Evolutionary conservation across 2,888 invertebrate genomes (phyloP).

Genomic region (Ganaspis brasiliensis): DNA sequence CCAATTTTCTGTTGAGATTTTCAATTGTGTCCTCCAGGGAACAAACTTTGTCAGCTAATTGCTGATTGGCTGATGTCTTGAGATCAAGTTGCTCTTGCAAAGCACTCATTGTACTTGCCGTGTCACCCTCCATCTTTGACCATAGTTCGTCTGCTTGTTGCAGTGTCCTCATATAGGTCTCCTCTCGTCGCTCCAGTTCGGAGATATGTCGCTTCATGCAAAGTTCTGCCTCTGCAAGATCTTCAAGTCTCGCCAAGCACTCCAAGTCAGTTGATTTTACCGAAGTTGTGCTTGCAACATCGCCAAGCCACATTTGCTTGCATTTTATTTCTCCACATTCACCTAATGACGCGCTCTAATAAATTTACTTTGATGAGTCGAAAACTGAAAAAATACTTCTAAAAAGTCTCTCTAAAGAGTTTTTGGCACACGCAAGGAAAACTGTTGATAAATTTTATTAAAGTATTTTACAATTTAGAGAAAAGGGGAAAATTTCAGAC

Average conservation of each 20-base stretch:
- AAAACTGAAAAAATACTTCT: not conserved
- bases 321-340: slow-evolving; percentile 67
- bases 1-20: slow-evolving; percentile 83
- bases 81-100: slow-evolving; percentile 82
- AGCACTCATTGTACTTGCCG: slow-evolving; percentile 79
- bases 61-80: slow-evolving; percentile 82
- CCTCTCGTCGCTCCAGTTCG: slow-evolving; percentile 85
- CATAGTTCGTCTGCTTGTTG: slow-evolving; percentile 86
- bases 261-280: slow-evolving; percentile 76
- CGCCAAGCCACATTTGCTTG: slow-evolving; percentile 59
- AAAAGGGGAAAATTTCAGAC: too few relatives aligned
- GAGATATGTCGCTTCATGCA: slow-evolving; percentile 84
- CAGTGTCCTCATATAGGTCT: slow-evolving; percentile 87
- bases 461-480: too few relatives aligned
- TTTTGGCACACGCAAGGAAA: too few relatives aligned
- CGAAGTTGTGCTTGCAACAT: slow-evolving; percentile 67
- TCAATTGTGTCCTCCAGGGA: slow-evolving; percentile 81
- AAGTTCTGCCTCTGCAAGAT: slow-evolving; percentile 82
- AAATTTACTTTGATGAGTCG: not conserved
- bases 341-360: slow-evolving; percentile 55
- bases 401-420: not conserved
- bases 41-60: slow-evolving; percentile 81
- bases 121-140: slow-evolving; percentile 47
- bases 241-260: slow-evolving; percentile 81
- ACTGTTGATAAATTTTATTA: not conserved